phyloP scores from a whole-genome alignment of 2,113 vertebrate genomes.

The Psammodynastes pulverulentus region DNA sequence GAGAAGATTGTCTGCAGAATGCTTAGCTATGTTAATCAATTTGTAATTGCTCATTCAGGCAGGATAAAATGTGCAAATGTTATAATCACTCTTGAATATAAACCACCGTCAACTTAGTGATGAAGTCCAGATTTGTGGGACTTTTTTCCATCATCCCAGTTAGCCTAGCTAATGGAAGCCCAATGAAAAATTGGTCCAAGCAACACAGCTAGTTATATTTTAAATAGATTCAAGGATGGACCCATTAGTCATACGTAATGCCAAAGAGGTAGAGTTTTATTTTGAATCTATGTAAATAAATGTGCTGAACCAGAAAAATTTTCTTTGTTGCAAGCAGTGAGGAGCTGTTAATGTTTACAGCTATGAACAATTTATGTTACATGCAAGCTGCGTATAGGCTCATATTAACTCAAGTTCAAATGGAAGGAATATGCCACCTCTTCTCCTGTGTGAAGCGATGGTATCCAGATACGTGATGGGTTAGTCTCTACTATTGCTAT shows the following conservation, averaged over 20 bases:
- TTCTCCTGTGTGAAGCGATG: too few species aligned
- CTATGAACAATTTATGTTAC: not conserved
- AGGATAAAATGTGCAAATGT: not conserved
- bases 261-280: not conserved
- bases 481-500: too few species aligned
- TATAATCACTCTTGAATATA: not conserved
- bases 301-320: not conserved
- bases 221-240: not conserved
- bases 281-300: not conserved
- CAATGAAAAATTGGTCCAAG: not conserved
- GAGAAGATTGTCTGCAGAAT: not conserved
- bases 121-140: not conserved
- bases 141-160: not conserved
- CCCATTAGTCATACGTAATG: not conserved
- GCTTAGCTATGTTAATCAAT: not conserved
- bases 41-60: not conserved
- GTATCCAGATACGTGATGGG: too few species aligned
- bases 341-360: not conserved
- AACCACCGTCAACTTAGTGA: not conserved
- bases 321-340: not conserved
- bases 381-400: not conserved
- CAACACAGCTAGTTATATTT: not conserved
- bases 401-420: not conserved
- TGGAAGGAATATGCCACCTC: not conserved
- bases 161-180: not conserved